Conservation (phyloP, 2,888 invertebrate species). For the Cheilosia scutellata region DNA sequence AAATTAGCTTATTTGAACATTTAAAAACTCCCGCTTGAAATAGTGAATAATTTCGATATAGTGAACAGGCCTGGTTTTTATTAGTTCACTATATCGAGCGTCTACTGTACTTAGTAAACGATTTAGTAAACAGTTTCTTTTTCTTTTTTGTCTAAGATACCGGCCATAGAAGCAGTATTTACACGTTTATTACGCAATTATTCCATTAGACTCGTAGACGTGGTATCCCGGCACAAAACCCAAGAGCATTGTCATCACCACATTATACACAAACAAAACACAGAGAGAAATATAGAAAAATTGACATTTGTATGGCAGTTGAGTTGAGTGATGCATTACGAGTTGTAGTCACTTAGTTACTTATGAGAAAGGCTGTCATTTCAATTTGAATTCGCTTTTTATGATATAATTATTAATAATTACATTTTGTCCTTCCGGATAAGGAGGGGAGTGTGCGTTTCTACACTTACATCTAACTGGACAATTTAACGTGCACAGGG, state of each 20-base stretch:
- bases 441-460: background rate
- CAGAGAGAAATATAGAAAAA: background rate
- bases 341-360: slow-evolving; percentile 20
- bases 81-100: too few relatives aligned
- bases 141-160: background rate
- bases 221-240: background rate
- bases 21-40: too few relatives aligned
- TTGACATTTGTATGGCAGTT: slow-evolving; percentile 11
- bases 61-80: too few relatives aligned
- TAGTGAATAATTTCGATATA: too few relatives aligned
- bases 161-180: background rate
- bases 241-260: background rate
- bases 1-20: too few relatives aligned
- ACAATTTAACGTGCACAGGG: background rate
- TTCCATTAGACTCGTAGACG: background rate
- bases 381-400: slow-evolving; percentile 15
- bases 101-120: slow-evolving; percentile 2
- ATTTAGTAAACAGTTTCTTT: background rate
- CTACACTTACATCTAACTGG: slow-evolving; percentile 16
- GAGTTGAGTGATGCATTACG: slow-evolving; percentile 2
- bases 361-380: slow-evolving; percentile 1
- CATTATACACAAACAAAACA: background rate
- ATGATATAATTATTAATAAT: slow-evolving; percentile 48
- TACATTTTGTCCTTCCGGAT: slow-evolving; percentile 1
- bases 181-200: slow-evolving; percentile 5